These are phyloP conservation scores for Sebastes itinus DNA, from an alignment of 2,797 vertebrate genomes.

Conservation along the genomic window DNA sequence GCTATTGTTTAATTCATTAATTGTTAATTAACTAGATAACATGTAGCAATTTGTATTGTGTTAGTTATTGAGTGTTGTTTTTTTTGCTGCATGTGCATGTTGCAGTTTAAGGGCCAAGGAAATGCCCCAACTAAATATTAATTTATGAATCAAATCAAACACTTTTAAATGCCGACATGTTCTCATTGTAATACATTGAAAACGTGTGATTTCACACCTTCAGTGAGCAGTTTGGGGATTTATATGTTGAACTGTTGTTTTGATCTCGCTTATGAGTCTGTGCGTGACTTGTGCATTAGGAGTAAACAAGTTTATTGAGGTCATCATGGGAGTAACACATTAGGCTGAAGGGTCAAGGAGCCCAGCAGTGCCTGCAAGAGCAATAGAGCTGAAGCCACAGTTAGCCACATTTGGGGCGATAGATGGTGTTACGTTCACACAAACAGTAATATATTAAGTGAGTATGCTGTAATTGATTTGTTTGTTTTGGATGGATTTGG, in stretches of 20 bases:
- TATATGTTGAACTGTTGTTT: background rate
- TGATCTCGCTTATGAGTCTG: background rate
- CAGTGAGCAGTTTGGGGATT: background rate
- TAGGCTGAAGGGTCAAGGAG: background rate
- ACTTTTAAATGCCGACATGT: background rate
- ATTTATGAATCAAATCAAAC: background rate
- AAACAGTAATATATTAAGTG: background rate
- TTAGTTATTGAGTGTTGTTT: background rate
- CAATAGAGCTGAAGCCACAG: background rate
- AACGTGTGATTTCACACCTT: background rate
- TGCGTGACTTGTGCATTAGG: background rate
- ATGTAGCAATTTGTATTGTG: background rate
- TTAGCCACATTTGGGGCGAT: background rate
- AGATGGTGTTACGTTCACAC: background rate
- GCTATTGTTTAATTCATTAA: background rate
- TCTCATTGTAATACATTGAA: background rate
- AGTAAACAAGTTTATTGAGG: background rate
- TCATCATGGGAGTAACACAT: background rate
- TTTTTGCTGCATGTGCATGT: background rate
- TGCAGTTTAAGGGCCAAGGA: background rate
- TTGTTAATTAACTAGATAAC: constrained; percentile 5
- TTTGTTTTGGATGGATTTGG: background rate
- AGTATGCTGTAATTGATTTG: background rate
- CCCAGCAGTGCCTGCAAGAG: background rate
- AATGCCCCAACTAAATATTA: background rate